A percentile compares a stretch with the other conserved stretches of the same genome.
Conservation (phyloP, 2,797 vertebrate genomes). For the Rhinatrema bivittatum region DNA sequence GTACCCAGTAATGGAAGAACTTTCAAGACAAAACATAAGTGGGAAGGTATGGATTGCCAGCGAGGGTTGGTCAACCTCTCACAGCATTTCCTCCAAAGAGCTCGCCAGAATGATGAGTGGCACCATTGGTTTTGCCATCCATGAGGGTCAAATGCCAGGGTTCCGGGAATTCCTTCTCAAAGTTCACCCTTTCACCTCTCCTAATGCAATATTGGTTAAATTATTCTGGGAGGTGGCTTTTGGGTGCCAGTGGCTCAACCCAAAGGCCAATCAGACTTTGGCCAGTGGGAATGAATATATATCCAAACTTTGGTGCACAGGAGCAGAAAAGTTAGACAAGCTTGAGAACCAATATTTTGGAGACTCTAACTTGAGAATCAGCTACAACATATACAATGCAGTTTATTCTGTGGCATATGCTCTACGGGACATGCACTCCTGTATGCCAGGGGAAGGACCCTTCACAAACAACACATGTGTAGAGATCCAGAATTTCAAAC, state of each 20-base stretch:
- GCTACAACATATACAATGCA: conserved; percentile 4
- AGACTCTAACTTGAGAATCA: neutral
- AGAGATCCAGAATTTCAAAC: too few relatives aligned
- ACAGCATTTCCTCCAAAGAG: neutral
- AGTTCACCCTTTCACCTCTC: neutral
- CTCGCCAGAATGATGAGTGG: neutral
- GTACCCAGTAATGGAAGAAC: neutral
- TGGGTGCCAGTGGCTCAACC: neutral
- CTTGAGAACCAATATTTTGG: neutral
- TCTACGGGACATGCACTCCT: neutral
- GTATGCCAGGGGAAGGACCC: neutral
- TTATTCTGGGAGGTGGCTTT: neutral
- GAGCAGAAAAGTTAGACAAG: neutral
- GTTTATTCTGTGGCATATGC: neutral
- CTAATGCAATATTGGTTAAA: neutral
- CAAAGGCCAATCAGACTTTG: neutral
- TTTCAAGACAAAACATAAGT: neutral
- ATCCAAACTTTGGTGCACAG: neutral
- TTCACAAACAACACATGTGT: too few relatives aligned
- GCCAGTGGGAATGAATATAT: neutral
- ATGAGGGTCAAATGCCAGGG: neutral
- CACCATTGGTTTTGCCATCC: neutral
- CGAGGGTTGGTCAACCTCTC: neutral
- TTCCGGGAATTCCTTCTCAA: too few relatives aligned
- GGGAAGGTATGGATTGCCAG: neutral